A percentile compares a stretch with the other conserved stretches of the same genome.
Evolutionary conservation across 1,140 invertebrate species (phyloP).

Genomic region (Holotrichia oblita): DNA sequence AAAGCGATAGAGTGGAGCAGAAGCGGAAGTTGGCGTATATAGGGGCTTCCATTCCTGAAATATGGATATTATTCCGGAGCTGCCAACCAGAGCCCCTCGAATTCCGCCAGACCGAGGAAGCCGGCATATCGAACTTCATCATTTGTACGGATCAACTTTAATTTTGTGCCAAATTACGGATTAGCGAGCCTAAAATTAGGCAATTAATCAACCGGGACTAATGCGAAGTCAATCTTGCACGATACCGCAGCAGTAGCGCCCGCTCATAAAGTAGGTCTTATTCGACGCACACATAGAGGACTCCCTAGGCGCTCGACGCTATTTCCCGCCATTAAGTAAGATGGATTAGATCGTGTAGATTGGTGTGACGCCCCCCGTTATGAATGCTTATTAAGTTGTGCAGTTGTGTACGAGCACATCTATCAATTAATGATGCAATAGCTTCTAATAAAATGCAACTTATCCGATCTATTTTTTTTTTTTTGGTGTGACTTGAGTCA

Average conservation of each 20-base stretch:
- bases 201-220: conserved; percentile 37
- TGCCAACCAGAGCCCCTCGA: background rate
- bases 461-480: no score
- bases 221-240: conserved; percentile 32
- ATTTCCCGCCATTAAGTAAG: conserved; percentile 27
- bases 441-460: no score
- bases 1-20: background rate
- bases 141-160: conserved; percentile 38
- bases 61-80: conserved; percentile 15
- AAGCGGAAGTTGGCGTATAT: background rate
- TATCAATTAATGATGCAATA: no score
- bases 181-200: conserved; percentile 37
- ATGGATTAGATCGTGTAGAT: conserved; percentile 29
- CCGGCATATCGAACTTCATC: conserved; percentile 20
- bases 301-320: background rate
- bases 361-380: background rate
- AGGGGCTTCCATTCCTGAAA: conserved; percentile 5
- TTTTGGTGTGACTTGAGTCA: no score
- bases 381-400: conserved; percentile 6
- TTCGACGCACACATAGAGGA: no score
- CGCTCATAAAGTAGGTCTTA: conserved; percentile 27
- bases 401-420: background rate
- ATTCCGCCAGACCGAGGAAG: background rate
- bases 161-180: conserved; percentile 39
- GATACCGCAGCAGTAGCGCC: background rate